Conservation (phyloP, 2,797 vertebrate genomes). For the Spizella passerina region DNA sequence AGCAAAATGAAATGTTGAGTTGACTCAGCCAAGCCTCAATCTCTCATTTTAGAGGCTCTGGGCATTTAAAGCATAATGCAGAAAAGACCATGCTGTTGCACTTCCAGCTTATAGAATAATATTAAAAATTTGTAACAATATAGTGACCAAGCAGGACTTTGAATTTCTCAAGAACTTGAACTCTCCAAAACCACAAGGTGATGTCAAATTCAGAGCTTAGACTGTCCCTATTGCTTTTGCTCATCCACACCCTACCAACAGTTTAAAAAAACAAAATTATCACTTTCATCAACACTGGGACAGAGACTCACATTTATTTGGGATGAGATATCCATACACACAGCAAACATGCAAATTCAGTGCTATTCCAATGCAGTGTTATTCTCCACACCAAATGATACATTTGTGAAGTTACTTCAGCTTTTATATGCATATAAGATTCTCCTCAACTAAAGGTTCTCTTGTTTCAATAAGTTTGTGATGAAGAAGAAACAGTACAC, state of each 20-base stretch:
- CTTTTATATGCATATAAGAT: neutral
- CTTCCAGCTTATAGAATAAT: neutral
- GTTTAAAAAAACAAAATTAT: neutral
- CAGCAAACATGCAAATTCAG: neutral
- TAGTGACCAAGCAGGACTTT: neutral
- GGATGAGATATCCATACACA: neutral
- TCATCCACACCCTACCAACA: neutral
- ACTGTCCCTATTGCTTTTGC: neutral
- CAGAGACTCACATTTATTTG: neutral
- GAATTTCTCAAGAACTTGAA: neutral
- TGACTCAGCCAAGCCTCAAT: conserved; percentile 30
- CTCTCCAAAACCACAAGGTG: neutral
- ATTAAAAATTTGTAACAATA: neutral
- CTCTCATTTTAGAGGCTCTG: neutral
- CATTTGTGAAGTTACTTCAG: neutral
- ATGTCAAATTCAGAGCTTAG: neutral
- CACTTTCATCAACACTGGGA: neutral
- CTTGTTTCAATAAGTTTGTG: neutral
- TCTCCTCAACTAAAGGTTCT: neutral
- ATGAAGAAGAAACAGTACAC: neutral
- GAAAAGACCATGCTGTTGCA: neutral
- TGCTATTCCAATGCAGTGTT: neutral
- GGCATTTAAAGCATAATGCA: neutral
- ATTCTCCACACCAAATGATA: neutral
- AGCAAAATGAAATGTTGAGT: conserved; percentile 46